These are phyloP conservation scores for Drosophila kokeensis DNA, from an alignment of 2,888 invertebrate species.

Conservation along the genomic window DNA sequence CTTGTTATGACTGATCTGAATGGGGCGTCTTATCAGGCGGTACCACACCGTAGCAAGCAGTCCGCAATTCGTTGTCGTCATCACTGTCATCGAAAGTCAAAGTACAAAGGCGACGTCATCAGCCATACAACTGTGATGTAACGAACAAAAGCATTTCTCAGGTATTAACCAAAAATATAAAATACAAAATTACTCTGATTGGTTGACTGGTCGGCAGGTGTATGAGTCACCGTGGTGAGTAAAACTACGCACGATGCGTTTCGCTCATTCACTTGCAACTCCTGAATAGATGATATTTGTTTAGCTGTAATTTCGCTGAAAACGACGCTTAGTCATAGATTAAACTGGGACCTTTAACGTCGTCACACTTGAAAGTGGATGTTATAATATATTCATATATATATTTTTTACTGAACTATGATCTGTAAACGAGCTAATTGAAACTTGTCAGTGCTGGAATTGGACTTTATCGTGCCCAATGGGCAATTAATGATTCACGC, in stretches of 20 bases:
- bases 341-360: background rate
- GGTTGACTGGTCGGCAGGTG: background rate
- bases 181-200: background rate
- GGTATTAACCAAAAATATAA: background rate
- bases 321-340: constrained; percentile 20
- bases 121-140: constrained; percentile 32
- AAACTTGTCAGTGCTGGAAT: background rate
- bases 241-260: background rate
- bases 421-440: constrained; percentile 8
- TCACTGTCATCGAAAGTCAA: constrained; percentile 38
- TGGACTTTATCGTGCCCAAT: constrained; percentile 18
- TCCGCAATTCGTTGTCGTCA: constrained; percentile 1
- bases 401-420: background rate
- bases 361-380: constrained; percentile 32
- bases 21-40: constrained; percentile 57
- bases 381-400: background rate
- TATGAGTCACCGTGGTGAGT: constrained; percentile 14
- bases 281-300: background rate
- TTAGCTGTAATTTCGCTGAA: constrained; percentile 5
- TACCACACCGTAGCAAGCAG: background rate
- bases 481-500: constrained; percentile 37
- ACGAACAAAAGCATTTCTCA: constrained; percentile 9
- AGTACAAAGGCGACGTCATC: constrained; percentile 53
- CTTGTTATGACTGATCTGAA: constrained; percentile 70
- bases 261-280: background rate